phyloP scores from a whole-genome alignment of 2,797 vertebrate genomes.

The Bradypodion ventrale region DNA sequence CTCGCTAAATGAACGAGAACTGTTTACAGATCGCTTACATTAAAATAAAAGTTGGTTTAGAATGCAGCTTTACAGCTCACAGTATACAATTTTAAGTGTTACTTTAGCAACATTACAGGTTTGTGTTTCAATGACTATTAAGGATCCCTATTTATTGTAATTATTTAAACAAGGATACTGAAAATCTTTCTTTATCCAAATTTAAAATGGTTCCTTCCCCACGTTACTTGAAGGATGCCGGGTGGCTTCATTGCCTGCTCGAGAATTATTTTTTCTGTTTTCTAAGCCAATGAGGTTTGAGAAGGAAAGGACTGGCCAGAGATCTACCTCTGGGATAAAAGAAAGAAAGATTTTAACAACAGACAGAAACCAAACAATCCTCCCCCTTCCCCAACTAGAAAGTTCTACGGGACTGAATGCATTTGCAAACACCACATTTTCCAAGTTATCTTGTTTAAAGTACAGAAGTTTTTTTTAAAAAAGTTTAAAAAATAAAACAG shows the following conservation, averaged over 20 bases:
- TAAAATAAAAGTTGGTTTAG: not conserved
- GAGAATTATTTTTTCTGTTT: constrained; percentile 70
- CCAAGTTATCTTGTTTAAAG: constrained; percentile 78
- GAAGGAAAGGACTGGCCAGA: constrained; percentile 77
- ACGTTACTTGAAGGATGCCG: constrained; percentile 24
- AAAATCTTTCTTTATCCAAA: constrained; percentile 25
- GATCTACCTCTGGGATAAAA: constrained; percentile 80
- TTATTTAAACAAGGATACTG: constrained; percentile 63
- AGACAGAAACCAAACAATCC: not conserved
- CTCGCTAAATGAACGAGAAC: constrained; percentile 1
- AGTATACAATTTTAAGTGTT: constrained; percentile 27
- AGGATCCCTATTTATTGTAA: constrained; percentile 67
- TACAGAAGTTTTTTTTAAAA: constrained; percentile 71
- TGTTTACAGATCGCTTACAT: constrained; percentile 23
- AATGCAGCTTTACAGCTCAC: not conserved
- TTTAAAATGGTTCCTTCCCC: constrained; percentile 9
- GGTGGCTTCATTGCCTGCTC: constrained; percentile 41
- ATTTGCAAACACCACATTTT: constrained; percentile 79
- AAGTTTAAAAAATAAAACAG: constrained; percentile 62
- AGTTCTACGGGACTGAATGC: constrained; percentile 81
- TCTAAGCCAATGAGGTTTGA: constrained; percentile 77
- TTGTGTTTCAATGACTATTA: constrained; percentile 53
- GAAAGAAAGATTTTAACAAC: not conserved
- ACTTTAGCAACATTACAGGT: constrained; percentile 44
- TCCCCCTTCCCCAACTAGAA: constrained; percentile 67